phyloP scores from a whole-genome alignment of 2,888 invertebrate genomes.

The Eupelmus urozonus region DNA sequence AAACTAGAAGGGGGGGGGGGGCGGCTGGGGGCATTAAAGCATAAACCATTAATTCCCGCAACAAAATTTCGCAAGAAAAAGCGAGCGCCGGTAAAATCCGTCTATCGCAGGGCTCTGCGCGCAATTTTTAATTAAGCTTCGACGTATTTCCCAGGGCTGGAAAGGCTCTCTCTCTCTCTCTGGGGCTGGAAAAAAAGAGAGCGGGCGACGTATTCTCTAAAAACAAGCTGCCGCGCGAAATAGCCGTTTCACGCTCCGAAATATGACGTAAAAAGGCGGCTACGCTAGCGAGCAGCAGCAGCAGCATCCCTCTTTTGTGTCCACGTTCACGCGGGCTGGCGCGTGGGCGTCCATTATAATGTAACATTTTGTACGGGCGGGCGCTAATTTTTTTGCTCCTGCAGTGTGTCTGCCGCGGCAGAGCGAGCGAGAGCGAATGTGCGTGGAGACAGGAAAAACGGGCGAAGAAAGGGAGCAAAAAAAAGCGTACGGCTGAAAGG shows the following conservation, averaged over 20 bases:
- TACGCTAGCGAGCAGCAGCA: neutral
- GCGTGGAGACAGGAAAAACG: neutral
- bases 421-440: neutral
- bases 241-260: slow-evolving; percentile 52
- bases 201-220: slow-evolving; percentile 45
- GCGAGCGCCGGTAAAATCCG: no score
- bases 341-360: slow-evolving; percentile 56
- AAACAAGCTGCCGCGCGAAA: slow-evolving; percentile 43
- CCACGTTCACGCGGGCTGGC: no score
- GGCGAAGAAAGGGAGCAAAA: neutral
- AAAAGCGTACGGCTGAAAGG: neutral
- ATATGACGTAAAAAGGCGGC: slow-evolving; percentile 55
- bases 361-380: slow-evolving; percentile 54
- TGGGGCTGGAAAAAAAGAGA: no score
- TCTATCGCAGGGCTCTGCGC: no score
- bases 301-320: slow-evolving; percentile 37
- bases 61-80: no score
- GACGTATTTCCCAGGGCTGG: slow-evolving; percentile 53
- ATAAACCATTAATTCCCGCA: no score
- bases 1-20: no score
- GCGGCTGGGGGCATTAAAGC: no score
- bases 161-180: no score
- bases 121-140: slow-evolving; percentile 59
- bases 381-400: slow-evolving; percentile 53
- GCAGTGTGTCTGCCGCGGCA: neutral